These are phyloP conservation scores for Hyposoter didymator DNA, from an alignment of 2,888 invertebrate genomes.

Conservation along the genomic window DNA sequence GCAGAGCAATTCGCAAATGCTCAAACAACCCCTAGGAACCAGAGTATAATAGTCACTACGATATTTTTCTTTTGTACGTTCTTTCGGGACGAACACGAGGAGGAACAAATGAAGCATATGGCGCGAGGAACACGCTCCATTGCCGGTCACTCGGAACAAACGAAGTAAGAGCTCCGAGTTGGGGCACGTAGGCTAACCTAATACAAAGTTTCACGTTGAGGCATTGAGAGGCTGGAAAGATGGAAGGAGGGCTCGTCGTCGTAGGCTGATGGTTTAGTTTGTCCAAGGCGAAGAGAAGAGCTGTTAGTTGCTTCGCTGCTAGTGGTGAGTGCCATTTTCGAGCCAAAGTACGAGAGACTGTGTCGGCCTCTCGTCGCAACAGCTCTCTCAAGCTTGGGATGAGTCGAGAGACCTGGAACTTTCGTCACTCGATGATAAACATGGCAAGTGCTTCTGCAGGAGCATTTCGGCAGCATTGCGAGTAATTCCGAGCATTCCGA, in stretches of 20 bases:
- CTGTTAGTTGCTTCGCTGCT: not conserved
- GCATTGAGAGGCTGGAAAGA: conserved; percentile 26
- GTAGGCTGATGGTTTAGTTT: conserved; percentile 15
- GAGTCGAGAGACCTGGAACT: conserved; percentile 35
- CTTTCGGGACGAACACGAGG: not conserved
- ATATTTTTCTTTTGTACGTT: not conserved
- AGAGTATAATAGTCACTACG: not conserved
- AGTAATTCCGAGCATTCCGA: not conserved
- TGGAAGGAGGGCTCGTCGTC: not conserved
- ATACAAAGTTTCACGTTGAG: conserved; percentile 67
- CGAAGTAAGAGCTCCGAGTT: conserved; percentile 58
- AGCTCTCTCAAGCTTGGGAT: not conserved
- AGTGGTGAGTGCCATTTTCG: not conserved
- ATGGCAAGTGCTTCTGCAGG: conserved; percentile 22
- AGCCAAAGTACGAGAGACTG: not conserved
- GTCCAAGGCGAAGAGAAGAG: not conserved
- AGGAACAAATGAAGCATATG: conserved; percentile 74
- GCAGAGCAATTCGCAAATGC: too few relatives aligned
- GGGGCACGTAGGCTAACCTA: conserved; percentile 70
- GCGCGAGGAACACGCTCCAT: conserved; percentile 70
- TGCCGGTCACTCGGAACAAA: conserved; percentile 69
- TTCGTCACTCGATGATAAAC: conserved; percentile 63
- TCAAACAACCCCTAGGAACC: not conserved
- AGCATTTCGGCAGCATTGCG: not conserved
- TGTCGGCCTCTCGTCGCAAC: conserved; percentile 53